These are phyloP conservation scores for Threskiornis aethiopicus DNA, from an alignment of 2,797 vertebrate genomes.

Conservation along the genomic window DNA sequence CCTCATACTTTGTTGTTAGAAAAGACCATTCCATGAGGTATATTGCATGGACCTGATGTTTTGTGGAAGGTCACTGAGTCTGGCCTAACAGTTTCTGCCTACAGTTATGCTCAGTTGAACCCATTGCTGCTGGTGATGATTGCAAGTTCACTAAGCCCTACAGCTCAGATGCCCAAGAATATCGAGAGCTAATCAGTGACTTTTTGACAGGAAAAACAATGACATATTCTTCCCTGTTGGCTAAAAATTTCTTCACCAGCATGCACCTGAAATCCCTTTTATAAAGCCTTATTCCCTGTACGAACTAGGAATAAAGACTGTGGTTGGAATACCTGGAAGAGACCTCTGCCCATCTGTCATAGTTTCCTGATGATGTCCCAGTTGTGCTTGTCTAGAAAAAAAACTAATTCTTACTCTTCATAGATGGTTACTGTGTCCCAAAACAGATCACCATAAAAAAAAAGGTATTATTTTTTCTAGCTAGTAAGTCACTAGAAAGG, in stretches of 20 bases:
- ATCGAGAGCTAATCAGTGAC: neutral
- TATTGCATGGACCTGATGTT: neutral
- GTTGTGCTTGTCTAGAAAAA: neutral
- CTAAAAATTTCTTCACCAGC: neutral
- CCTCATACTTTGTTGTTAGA: neutral
- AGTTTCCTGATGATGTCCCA: neutral
- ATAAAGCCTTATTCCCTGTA: neutral
- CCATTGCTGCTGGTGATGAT: rapidly evolving
- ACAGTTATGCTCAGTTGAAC: neutral
- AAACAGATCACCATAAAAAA: neutral
- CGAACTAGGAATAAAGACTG: neutral
- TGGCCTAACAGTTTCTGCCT: neutral
- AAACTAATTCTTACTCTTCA: neutral
- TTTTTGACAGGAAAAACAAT: neutral
- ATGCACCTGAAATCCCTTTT: neutral
- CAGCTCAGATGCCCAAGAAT: neutral
- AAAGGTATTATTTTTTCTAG: neutral
- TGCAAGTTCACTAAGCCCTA: neutral
- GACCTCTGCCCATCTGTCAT: neutral
- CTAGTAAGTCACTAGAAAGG: neutral
- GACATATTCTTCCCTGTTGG: neutral
- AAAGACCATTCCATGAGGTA: neutral
- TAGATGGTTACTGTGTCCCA: neutral
- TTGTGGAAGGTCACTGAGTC: neutral
- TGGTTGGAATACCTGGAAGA: neutral